A percentile compares a stretch with the other conserved stretches of the same genome.
phyloP scores from a whole-genome alignment of 2,113 vertebrate genomes.

The Bufo gargarizans region DNA sequence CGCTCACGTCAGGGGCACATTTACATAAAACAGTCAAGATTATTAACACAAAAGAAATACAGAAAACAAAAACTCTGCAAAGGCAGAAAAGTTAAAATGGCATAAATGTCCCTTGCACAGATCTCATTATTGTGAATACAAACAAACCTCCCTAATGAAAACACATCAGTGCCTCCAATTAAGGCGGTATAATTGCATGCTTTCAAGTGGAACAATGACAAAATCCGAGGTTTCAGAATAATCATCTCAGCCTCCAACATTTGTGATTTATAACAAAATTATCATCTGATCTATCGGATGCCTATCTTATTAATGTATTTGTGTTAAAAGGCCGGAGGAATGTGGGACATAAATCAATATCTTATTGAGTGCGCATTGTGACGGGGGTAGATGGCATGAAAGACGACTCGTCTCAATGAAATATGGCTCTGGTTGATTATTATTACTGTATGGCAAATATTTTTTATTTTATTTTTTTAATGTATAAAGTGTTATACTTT shows the following conservation, averaged over 20 bases:
- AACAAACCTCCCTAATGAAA: conserved; percentile 78
- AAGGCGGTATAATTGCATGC: conserved; percentile 83
- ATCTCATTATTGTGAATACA: conserved; percentile 79
- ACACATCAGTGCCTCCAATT: conserved; percentile 83
- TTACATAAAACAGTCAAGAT: conserved; percentile 50
- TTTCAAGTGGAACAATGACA: conserved; percentile 82
- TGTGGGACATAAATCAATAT: conserved; percentile 48
- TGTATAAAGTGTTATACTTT: not conserved
- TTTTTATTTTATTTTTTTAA: not conserved
- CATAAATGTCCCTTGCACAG: conserved; percentile 68
- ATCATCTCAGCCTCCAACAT: conserved; percentile 56
- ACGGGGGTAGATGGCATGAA: not conserved
- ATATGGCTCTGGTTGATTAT: too few relatives aligned
- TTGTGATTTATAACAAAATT: conserved; percentile 55
- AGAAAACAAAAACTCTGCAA: conserved; percentile 62
- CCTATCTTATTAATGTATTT: conserved; percentile 46
- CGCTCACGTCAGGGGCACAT: conserved; percentile 14
- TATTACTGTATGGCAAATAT: not conserved
- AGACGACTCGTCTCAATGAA: not conserved
- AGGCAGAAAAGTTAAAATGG: conserved; percentile 71
- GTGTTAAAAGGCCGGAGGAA: conserved; percentile 22
- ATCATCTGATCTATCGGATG: conserved; percentile 45
- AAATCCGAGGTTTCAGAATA: conserved; percentile 75
- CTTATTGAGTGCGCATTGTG: not conserved
- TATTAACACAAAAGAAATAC: conserved; percentile 65